Evolutionary conservation across 2,888 invertebrate species (phyloP).

Genomic region (Leptinotarsa haldemani): DNA sequence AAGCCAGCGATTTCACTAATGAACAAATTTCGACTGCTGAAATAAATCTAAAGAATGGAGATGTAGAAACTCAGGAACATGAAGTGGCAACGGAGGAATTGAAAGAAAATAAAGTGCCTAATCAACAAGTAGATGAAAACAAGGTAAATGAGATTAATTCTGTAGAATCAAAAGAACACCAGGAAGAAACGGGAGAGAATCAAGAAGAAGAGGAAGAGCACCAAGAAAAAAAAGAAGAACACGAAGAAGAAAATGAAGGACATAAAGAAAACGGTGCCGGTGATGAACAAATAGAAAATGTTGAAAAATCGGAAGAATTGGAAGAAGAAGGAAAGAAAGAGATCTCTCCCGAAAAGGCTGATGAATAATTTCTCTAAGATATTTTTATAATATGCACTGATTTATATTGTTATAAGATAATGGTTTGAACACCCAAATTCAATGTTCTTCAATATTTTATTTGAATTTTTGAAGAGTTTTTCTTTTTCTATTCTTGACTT

Average conservation of each 20-base stretch:
- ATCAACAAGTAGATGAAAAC: constrained; percentile 33
- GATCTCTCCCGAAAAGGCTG: constrained; percentile 40
- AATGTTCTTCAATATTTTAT: background rate
- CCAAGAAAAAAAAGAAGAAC: constrained; percentile 36
- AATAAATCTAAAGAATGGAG: constrained; percentile 61
- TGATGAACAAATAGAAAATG: constrained; percentile 45
- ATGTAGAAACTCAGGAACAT: constrained; percentile 55
- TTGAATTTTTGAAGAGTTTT: constrained; percentile 10
- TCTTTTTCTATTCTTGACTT: constrained; percentile 17
- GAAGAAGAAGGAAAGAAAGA: constrained; percentile 42
- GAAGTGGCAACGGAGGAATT: constrained; percentile 46
- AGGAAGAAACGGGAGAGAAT: constrained; percentile 25
- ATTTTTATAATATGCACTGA: constrained; percentile 23
- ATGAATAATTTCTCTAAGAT: constrained; percentile 33
- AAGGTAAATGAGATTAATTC: constrained; percentile 4
- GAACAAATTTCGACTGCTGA: constrained; percentile 66
- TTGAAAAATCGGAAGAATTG: constrained; percentile 39
- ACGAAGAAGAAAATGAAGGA: constrained; percentile 48
- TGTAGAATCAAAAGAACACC: background rate
- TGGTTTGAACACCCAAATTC: constrained; percentile 27
- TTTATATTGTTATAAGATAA: constrained; percentile 28
- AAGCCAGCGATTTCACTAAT: constrained; percentile 69
- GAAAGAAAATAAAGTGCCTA: constrained; percentile 52
- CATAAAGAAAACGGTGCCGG: constrained; percentile 40
- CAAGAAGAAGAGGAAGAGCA: constrained; percentile 49